A percentile compares a stretch with the other conserved stretches of the same genome.
Conservation (phyloP, 1,140 invertebrate species). For the Nautilus pompilius region DNA sequence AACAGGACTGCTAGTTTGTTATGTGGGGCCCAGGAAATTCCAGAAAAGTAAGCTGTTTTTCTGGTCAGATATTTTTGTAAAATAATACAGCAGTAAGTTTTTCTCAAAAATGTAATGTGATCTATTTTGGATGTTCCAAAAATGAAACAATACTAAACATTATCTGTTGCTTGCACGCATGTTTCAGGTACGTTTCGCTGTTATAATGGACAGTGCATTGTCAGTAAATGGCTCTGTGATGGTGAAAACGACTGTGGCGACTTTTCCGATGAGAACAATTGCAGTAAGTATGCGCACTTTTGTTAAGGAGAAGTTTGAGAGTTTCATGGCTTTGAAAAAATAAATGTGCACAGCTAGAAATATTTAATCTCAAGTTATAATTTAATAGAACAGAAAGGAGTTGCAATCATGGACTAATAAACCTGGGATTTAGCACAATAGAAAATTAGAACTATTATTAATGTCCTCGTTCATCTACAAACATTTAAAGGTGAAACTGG, state of each 20-base stretch:
- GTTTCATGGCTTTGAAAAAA: neutral
- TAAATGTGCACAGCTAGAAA: too few species aligned
- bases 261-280: constrained; percentile 46
- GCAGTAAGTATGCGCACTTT: constrained; percentile 20
- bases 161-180: neutral
- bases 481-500: too few species aligned
- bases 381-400: too few species aligned
- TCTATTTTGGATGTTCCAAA: neutral
- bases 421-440: too few species aligned
- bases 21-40: neutral
- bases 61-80: neutral
- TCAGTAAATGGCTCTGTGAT: constrained; percentile 38
- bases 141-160: neutral
- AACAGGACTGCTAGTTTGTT: neutral
- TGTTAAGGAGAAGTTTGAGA: neutral
- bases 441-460: too few species aligned
- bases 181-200: constrained; percentile 31
- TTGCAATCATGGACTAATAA: too few species aligned
- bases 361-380: constrained; percentile 59
- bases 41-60: neutral
- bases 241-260: constrained; percentile 47
- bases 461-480: too few species aligned
- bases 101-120: neutral
- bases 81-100: neutral
- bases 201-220: constrained; percentile 38